These are phyloP conservation scores for Trematocara stigmaticum DNA, from an alignment of 2,113 vertebrate species.

Conservation along the genomic window DNA sequence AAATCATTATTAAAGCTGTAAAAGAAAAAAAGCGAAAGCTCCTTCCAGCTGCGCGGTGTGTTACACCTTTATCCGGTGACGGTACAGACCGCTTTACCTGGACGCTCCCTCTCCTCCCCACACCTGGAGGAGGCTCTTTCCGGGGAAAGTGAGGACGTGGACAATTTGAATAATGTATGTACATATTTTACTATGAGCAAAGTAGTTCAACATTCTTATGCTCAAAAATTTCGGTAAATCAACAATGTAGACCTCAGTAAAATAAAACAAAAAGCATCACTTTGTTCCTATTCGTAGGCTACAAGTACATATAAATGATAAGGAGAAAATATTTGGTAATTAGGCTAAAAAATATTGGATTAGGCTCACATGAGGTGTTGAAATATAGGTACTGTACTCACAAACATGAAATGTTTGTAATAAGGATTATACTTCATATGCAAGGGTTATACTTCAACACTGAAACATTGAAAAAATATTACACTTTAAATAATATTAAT, in stretches of 20 bases:
- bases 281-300: background rate
- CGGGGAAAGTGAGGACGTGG: conserved; percentile 39
- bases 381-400: background rate
- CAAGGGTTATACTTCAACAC: background rate
- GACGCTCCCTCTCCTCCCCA: background rate
- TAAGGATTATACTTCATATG: background rate
- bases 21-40: background rate
- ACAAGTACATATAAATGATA: background rate
- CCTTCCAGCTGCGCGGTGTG: background rate
- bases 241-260: background rate
- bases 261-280: background rate
- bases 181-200: background rate
- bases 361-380: background rate
- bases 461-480: background rate
- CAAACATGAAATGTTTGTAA: background rate
- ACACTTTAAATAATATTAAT: background rate
- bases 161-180: conserved; percentile 61
- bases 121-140: conserved; percentile 44
- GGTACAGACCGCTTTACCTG: conserved; percentile 15
- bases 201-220: background rate
- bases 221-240: background rate
- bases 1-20: conserved; percentile 30
- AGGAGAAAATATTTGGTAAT: background rate
- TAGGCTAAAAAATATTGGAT: background rate
- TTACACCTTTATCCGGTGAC: background rate